Base-by-base conservation (phyloP, 2,888 invertebrate genomes). In the Stomorhina lunata region DNA sequence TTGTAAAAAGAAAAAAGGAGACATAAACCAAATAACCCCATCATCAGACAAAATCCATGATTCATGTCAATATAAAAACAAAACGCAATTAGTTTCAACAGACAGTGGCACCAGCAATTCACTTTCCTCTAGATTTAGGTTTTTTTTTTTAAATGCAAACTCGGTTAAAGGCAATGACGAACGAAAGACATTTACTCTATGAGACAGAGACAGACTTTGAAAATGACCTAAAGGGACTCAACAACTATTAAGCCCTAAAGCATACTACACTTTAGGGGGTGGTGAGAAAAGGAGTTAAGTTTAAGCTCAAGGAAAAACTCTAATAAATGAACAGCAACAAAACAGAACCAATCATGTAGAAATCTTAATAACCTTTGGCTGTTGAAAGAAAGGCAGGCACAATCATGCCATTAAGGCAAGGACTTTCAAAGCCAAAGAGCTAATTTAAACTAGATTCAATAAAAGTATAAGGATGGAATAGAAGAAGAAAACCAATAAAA, bases 1-100 rank as follows among this genome's bases (percentile, higher is more conserved):
- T n/a, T n/a, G n/a, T n/a, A n/a, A n/a, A 63, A 32, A 40, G 29
- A 32, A 17, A 53, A 27, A 4, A 15, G 29, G 9, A 53, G 1
- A 29, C 37, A 22, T n/a, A 20, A 48, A 59, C 25, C 7, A 37
- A 59, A 29, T 25, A 12, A 1, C 27, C 7, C 27, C 27, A n/a
- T 69, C 53, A 63, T 32, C 73, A 73, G 63, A 68, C 77, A 69
- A 66, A 72, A 68, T 20, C 55, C 75, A 78, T 63, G 63, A 68
- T 55, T 77, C 48, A 73, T 78, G 72, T 48, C 63, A 32, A 1
- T 12, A 29, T 20, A 25, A 48, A 63, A 71, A 55, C 63, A 73
- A 81, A 48, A 48, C 69, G 15, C 34, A 73, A 63, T 77, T 77
- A 68, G 48, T 59, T 59, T 59, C 66, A 72, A 43, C 43, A 69